These are phyloP conservation scores for Ambastaia sidthimunki DNA, from an alignment of 2,797 vertebrate genomes.

Conservation along the genomic window DNA sequence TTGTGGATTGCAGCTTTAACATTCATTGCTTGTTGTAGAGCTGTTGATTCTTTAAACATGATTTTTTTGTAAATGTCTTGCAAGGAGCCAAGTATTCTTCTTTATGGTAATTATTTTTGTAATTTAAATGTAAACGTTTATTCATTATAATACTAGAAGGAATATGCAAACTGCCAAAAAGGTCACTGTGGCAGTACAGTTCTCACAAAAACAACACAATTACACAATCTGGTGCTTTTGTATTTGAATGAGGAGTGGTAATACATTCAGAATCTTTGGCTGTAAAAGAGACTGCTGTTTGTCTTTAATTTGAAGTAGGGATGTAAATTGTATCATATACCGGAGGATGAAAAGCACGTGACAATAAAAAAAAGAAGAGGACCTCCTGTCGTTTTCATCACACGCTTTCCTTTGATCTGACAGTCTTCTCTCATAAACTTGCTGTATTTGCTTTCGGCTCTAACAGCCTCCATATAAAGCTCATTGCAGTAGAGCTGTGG, in stretches of 20 bases:
- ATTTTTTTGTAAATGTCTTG: neutral
- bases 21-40: too few relatives aligned
- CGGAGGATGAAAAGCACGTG: constrained; percentile 83
- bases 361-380: constrained; percentile 80
- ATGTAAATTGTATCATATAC: constrained; percentile 82
- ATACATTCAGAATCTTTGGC: constrained; percentile 54
- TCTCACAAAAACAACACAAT: neutral
- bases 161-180: neutral
- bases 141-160: neutral
- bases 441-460: constrained; percentile 68
- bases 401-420: constrained; percentile 79
- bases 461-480: constrained; percentile 67
- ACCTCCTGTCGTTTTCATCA: constrained; percentile 87
- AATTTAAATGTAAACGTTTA: neutral
- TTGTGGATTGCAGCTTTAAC: too few relatives aligned
- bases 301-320: constrained; percentile 82
- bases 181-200: too few relatives aligned
- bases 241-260: constrained; percentile 33
- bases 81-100: too few relatives aligned
- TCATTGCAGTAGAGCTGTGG: constrained; percentile 61
- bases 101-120: neutral
- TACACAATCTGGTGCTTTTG: too few relatives aligned
- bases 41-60: too few relatives aligned
- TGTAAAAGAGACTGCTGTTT: constrained; percentile 67
- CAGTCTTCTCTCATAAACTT: constrained; percentile 76